Conservation (phyloP, 2,888 invertebrate species). For the Xestia rhomboidea region DNA sequence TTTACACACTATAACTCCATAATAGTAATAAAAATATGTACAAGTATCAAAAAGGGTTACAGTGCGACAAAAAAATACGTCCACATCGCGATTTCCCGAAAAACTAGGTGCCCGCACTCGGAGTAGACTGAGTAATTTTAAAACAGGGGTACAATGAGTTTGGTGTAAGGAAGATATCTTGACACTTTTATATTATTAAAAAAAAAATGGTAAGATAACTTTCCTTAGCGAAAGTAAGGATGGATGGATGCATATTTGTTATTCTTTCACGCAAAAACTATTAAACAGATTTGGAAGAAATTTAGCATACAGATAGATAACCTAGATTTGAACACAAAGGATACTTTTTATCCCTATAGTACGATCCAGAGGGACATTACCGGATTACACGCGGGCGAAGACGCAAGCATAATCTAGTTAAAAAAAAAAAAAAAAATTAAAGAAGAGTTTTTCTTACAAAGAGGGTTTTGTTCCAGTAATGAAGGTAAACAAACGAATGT, state of each 20-base stretch:
- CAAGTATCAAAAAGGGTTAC: too few relatives aligned
- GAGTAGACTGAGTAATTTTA: constrained; percentile 1
- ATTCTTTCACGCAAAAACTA: background rate
- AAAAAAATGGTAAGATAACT: background rate
- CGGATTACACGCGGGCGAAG: background rate
- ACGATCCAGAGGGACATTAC: background rate
- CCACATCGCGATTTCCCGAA: too few relatives aligned
- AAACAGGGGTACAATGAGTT: constrained; percentile 21
- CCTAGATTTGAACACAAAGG: background rate
- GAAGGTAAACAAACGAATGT: constrained; percentile 58
- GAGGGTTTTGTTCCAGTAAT: constrained; percentile 60
- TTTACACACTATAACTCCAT: too few relatives aligned
- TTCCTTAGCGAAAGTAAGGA: background rate
- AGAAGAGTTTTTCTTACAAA: constrained; percentile 59
- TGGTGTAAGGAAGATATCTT: constrained; percentile 20
- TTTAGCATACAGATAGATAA: background rate
- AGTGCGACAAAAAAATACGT: too few relatives aligned
- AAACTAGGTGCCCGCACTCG: too few relatives aligned
- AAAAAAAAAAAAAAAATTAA: constrained; percentile 63
- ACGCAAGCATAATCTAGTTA: background rate
- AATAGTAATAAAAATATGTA: too few relatives aligned
- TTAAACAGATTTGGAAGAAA: background rate
- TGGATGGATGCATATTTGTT: background rate
- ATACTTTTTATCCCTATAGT: background rate
- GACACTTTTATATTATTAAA: background rate